Evolutionary conservation across 2,113 vertebrate genomes (phyloP).

Genomic region (Craseonycteris thonglongyai): DNA sequence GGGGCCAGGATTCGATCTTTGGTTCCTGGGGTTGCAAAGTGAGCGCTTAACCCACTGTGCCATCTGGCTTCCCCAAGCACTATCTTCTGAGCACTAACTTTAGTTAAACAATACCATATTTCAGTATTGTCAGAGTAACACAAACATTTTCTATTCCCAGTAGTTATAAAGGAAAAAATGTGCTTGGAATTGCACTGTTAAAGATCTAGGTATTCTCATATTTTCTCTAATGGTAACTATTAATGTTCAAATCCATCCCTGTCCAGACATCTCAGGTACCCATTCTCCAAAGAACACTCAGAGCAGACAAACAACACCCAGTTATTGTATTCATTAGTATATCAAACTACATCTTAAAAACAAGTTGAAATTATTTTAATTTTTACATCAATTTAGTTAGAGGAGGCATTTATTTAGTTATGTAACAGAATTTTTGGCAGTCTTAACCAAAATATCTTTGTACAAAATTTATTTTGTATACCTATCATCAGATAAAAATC

Average conservation of each 20-base stretch:
- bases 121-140: neutral
- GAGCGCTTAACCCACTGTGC: too few species aligned
- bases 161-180: neutral
- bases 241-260: neutral
- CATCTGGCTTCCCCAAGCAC: too few species aligned
- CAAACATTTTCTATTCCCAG: neutral
- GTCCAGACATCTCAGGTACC: neutral
- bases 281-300: neutral
- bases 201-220: neutral
- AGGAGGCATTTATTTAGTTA: slow-evolving; percentile 16
- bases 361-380: slow-evolving; percentile 17
- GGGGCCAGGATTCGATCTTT: too few species aligned
- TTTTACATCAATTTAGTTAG: slow-evolving; percentile 24
- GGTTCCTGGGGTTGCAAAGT: too few species aligned
- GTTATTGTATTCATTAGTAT: neutral
- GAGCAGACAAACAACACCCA: neutral
- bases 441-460: neutral
- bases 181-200: neutral
- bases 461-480: slow-evolving; percentile 6
- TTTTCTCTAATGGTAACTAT: neutral
- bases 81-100: neutral
- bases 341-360: neutral
- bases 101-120: neutral
- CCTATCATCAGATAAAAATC: neutral
- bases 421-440: neutral